Conservation (phyloP, 2,888 invertebrate genomes). For the Corythucha ciliata region DNA sequence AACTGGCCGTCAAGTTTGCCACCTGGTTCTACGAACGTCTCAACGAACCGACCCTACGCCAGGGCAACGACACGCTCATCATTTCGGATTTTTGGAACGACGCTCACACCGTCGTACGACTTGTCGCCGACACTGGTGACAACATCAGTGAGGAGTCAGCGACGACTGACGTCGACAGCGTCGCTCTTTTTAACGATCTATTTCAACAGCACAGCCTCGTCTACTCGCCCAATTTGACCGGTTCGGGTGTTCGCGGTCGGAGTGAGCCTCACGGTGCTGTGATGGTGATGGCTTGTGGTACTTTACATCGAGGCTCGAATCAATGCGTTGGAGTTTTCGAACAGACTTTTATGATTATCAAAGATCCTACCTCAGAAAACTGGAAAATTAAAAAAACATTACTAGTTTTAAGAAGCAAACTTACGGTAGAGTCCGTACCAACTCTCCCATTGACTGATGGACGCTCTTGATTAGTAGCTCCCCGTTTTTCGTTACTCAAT, state of each 20-base stretch:
- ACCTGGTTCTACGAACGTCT: slow-evolving; percentile 50
- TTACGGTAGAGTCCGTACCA: too few species aligned
- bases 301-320: slow-evolving; percentile 47
- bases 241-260: slow-evolving; percentile 50
- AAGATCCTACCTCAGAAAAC: slow-evolving; percentile 55
- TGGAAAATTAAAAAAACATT: slow-evolving; percentile 61
- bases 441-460: too few species aligned
- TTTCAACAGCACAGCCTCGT: slow-evolving; percentile 44
- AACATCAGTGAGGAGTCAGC: slow-evolving; percentile 3
- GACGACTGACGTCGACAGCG: slow-evolving; percentile 37
- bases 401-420: too few species aligned
- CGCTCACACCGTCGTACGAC: slow-evolving; percentile 7
- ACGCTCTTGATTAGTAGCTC: too few species aligned
- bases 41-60: slow-evolving; percentile 39
- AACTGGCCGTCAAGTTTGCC: slow-evolving; percentile 48
- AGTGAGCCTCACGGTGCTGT: slow-evolving; percentile 54
- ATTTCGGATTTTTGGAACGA: slow-evolving; percentile 50
- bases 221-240: slow-evolving; percentile 46
- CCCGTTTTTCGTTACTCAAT: too few species aligned
- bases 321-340: slow-evolving; percentile 54
- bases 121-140: slow-evolving; percentile 11
- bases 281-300: slow-evolving; percentile 53
- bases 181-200: slow-evolving; percentile 41
- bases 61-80: slow-evolving; percentile 39
- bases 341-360: slow-evolving; percentile 53